These are phyloP conservation scores for Serilophus lunatus DNA, from an alignment of 2,113 vertebrate genomes.

Conservation along the genomic window DNA sequence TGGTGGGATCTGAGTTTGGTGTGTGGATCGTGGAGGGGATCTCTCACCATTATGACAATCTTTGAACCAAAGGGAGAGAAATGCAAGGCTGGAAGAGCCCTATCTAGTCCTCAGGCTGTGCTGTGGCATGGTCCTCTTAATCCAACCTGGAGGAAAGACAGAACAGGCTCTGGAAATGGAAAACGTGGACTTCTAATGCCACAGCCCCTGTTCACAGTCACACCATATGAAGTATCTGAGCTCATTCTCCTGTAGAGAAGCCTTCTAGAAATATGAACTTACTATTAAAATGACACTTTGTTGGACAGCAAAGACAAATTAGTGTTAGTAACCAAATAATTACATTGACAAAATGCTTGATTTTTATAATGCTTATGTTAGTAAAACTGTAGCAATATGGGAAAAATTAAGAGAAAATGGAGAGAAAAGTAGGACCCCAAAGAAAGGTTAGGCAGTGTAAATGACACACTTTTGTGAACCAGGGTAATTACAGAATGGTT, in stretches of 20 bases:
- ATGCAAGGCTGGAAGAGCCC: background rate
- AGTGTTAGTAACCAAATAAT: background rate
- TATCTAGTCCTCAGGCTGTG: background rate
- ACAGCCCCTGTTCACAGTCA: background rate
- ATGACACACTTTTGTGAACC: background rate
- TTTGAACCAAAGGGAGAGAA: background rate
- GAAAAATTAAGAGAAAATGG: background rate
- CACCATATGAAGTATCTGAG: background rate
- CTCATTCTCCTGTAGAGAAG: background rate
- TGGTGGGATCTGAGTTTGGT: background rate
- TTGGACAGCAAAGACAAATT: background rate
- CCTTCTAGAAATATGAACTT: background rate
- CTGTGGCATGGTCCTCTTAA: background rate
- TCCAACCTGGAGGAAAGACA: background rate
- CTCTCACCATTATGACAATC: rapidly evolving
- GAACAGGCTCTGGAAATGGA: background rate
- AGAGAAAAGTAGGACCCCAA: background rate
- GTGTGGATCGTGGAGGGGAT: rapidly evolving
- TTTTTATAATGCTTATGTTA: background rate
- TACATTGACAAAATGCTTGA: background rate
- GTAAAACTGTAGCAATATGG: background rate
- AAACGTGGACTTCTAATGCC: background rate
- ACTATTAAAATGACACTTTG: background rate
- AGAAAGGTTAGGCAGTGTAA: background rate
- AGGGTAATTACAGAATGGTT: background rate